Base-by-base conservation (phyloP, 2,888 invertebrate genomes). In the Azorinus chamasolen region DNA sequence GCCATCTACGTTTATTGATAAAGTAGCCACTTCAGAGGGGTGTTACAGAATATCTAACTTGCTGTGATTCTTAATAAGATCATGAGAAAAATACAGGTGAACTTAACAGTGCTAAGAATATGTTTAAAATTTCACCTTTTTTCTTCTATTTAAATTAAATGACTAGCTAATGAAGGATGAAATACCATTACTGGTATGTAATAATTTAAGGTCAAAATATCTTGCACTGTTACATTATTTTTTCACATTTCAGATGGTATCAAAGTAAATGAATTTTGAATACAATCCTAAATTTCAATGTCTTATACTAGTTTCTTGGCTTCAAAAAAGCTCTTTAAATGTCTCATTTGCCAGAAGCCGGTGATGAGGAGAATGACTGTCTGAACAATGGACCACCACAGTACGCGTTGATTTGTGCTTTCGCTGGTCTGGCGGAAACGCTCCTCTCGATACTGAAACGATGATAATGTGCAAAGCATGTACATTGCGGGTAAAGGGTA, bases 261-360 rank as follows among this genome's bases (percentile, higher is more conserved):
- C 32, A 4, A 32, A 10, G 10, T 32, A 41, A 32, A 32, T 32
- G 32, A 32, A 32, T 32, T 32, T 10, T 32, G 4, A 32, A 32
- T 32, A 32, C 41, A 8, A 12, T 20, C 45, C 45, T 43, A 32
- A 41, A 32, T 32, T 32, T 32, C 32, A 32, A 32, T 32, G 32
- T 32, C 32, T 32, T 87, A 92, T 63, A 92, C 92, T 51, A 99
- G 95, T 95, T 99, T 99, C 94, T 99, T 99, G 32, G 99, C 99
- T 94, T 99, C 99, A 92, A 99, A 99, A 95, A 99, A 99, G 90
- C 97, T 97, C 95, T 99, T 99, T 85, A 99, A 95, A 95, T 99
- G 99, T 90, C 96, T 96, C 98, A 99, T 99, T 94, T 99, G 99
- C 99, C 99, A 99, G 85, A 97, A 96, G 18, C 99, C 99, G 95